Evolutionary conservation across 1,140 invertebrate genomes (phyloP).

Genomic region (Megalonaias nervosa): DNA sequence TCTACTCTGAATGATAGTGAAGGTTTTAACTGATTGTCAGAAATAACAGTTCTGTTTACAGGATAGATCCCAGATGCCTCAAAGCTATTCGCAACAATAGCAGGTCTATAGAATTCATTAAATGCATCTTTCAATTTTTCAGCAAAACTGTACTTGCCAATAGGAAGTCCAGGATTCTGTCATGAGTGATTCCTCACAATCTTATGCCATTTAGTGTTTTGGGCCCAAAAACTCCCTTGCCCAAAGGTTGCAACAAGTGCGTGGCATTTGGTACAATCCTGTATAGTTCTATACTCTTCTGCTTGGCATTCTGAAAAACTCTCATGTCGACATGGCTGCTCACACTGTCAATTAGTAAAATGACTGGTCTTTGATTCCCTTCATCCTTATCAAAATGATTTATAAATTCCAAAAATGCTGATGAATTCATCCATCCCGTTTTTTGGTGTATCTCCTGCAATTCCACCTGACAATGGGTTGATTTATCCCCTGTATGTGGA

Average conservation of each 20-base stretch:
- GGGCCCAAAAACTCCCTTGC: conserved; percentile 38
- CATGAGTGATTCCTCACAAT: conserved; percentile 17
- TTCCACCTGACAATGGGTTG: neutral
- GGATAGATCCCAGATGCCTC: conserved; percentile 27
- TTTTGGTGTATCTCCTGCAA: conserved; percentile 11
- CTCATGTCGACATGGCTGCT: conserved; percentile 28
- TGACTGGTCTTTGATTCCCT: conserved; percentile 28
- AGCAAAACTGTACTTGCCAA: conserved; percentile 40
- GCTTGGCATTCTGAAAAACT: conserved; percentile 27
- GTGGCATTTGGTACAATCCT: conserved; percentile 39
- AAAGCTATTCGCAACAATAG: conserved; percentile 36
- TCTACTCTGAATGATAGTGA: conserved; percentile 3
- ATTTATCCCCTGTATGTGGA: neutral
- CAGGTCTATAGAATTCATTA: conserved; percentile 39
- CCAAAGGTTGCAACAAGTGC: conserved; percentile 37
- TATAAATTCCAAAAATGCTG: conserved; percentile 29
- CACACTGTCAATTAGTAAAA: conserved; percentile 39
- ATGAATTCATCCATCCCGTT: conserved; percentile 38
- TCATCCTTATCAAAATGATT: conserved; percentile 35
- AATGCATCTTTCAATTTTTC: conserved; percentile 38
- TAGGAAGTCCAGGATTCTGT: conserved; percentile 18
- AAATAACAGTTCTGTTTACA: conserved; percentile 12
- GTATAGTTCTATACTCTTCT: conserved; percentile 30
- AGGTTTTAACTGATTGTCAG: conserved; percentile 9
- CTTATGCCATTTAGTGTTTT: conserved; percentile 36